phyloP scores from a whole-genome alignment of 2,888 invertebrate genomes.

The Chrysolina oricalcia region DNA sequence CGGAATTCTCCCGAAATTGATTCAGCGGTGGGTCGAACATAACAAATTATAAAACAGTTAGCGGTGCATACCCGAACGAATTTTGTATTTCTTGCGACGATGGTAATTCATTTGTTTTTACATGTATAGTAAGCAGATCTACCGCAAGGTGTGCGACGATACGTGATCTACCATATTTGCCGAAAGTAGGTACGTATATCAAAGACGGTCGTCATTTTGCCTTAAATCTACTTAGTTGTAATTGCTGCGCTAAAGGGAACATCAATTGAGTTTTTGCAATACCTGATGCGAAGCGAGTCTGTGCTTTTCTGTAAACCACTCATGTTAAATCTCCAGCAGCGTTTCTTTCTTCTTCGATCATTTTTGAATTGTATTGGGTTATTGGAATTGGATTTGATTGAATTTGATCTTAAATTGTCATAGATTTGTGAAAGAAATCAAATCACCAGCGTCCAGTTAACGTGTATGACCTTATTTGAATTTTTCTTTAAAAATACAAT shows the following conservation, averaged over 20 bases:
- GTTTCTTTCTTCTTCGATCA: not conserved
- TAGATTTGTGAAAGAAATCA: no score
- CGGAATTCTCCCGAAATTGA: slow-evolving; percentile 10
- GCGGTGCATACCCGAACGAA: slow-evolving; percentile 22
- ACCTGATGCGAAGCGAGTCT: not conserved
- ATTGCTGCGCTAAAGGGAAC: slow-evolving; percentile 45
- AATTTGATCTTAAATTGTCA: no score
- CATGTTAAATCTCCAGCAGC: not conserved
- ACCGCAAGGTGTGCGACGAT: slow-evolving; percentile 47
- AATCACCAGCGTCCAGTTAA: no score
- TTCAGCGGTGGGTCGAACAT: slow-evolving; percentile 18
- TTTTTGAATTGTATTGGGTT: not conserved
- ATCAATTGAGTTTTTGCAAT: slow-evolving; percentile 44
- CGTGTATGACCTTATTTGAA: no score
- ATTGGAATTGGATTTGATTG: not conserved
- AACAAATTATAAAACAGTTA: slow-evolving; percentile 40
- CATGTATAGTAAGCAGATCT: slow-evolving; percentile 38
- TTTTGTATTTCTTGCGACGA: slow-evolving; percentile 14
- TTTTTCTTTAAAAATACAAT: no score
- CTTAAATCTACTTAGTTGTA: slow-evolving; percentile 33
- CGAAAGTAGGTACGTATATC: slow-evolving; percentile 22
- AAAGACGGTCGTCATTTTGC: slow-evolving; percentile 18
- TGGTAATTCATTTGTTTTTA: slow-evolving; percentile 39
- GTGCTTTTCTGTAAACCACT: slow-evolving; percentile 9
- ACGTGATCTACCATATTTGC: slow-evolving; percentile 39